Evolutionary conservation across 1,140 invertebrate species (phyloP).

Genomic region (Drosophila paulistorum): DNA sequence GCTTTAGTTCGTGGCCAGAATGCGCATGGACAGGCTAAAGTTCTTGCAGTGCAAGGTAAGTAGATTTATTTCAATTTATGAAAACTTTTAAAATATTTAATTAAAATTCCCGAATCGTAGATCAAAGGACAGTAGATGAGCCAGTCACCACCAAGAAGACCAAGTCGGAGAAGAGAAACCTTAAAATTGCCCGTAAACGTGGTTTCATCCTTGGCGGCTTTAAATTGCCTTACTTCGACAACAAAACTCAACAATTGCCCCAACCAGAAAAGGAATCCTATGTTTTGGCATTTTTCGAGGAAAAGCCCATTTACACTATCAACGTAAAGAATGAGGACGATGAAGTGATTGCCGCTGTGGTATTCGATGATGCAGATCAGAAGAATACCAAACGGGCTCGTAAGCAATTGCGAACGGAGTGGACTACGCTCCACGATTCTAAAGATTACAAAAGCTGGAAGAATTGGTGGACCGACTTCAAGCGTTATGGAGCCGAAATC

Average conservation of each 20-base stretch:
- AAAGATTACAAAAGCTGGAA: slow-evolving; percentile 57
- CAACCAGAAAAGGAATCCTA: slow-evolving; percentile 66
- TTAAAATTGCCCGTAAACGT: slow-evolving; percentile 55
- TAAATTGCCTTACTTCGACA: slow-evolving; percentile 55
- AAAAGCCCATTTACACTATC: slow-evolving; percentile 62
- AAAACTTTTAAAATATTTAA: neutral
- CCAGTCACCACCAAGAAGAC: slow-evolving; percentile 10
- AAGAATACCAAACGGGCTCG: slow-evolving; percentile 40
- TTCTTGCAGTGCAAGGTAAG: neutral
- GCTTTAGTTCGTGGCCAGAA: too few species aligned
- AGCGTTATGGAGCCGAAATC: slow-evolving; percentile 54
- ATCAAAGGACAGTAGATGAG: neutral
- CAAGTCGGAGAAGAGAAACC: slow-evolving; percentile 63
- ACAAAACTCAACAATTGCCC: slow-evolving; percentile 40
- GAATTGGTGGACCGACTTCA: slow-evolving; percentile 64
- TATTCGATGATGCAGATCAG: slow-evolving; percentile 38
- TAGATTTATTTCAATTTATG: neutral
- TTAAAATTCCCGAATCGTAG: neutral
- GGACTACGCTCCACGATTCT: slow-evolving; percentile 33
- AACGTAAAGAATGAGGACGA: slow-evolving; percentile 58
- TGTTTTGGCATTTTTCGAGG: slow-evolving; percentile 68
- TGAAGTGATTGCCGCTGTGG: slow-evolving; percentile 38
- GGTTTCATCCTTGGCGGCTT: slow-evolving; percentile 58
- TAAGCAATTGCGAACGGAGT: slow-evolving; percentile 61
- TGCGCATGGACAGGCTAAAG: neutral